phyloP scores from a whole-genome alignment of 2,113 vertebrate genomes.

The Pseudolaguvia tuberculata region DNA sequence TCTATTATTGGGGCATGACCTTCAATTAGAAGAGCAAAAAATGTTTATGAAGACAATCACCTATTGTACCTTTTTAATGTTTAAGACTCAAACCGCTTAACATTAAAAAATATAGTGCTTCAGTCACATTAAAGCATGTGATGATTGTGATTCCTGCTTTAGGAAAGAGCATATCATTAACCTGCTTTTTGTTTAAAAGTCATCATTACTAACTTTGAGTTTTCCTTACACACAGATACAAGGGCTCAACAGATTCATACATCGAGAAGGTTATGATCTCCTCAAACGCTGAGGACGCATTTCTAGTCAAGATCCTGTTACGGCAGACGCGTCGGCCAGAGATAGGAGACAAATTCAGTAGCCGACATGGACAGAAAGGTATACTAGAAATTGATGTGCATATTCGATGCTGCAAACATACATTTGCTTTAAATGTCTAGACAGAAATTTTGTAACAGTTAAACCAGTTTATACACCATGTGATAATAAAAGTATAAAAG shows the following conservation, averaged over 20 bases:
- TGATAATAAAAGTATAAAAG: too few species aligned
- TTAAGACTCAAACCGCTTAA: too few species aligned
- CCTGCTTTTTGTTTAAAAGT: not conserved
- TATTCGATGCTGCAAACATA: not conserved
- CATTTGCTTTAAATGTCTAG: not conserved
- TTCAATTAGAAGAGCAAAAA: too few species aligned
- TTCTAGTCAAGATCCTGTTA: slow-evolving; percentile 97
- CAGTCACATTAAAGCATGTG: too few species aligned
- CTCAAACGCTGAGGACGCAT: slow-evolving; percentile 95
- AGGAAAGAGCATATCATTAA: not conserved
- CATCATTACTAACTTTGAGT: not conserved
- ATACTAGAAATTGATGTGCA: slow-evolving; percentile 2
- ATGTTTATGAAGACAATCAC: too few species aligned
- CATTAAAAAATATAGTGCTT: too few species aligned
- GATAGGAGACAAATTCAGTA: slow-evolving; percentile 98
- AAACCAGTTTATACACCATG: too few species aligned
- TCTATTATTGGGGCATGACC: too few species aligned
- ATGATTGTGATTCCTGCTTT: not conserved
- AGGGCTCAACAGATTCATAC: slow-evolving; percentile 94
- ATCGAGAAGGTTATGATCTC: slow-evolving; percentile 99
- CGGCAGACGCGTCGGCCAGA: slow-evolving; percentile 93
- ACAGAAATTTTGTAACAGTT: not conserved
- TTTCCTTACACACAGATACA: slow-evolving; percentile 73
- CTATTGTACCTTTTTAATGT: too few species aligned
- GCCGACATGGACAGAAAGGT: slow-evolving; percentile 98